These are phyloP conservation scores for Apamea crenata DNA, from an alignment of 2,888 invertebrate species.

Conservation along the genomic window DNA sequence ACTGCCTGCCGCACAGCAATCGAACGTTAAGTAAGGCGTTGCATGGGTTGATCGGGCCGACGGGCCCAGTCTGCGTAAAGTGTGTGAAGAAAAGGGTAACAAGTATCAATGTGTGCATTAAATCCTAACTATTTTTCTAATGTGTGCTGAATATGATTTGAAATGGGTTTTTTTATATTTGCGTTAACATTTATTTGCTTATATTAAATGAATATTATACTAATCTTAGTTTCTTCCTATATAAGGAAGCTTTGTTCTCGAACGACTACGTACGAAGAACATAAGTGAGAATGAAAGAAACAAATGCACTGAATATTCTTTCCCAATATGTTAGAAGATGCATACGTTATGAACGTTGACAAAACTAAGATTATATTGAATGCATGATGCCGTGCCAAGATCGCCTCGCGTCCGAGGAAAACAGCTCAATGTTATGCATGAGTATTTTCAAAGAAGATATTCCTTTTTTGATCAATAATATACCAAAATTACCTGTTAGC, in stretches of 20 bases:
- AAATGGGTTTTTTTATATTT: too few relatives aligned
- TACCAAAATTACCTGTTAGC: neutral
- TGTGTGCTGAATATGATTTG: too few relatives aligned
- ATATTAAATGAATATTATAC: too few relatives aligned
- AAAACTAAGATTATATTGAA: slow-evolving; percentile 45
- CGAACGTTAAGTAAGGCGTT: too few relatives aligned
- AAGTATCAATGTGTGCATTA: too few relatives aligned
- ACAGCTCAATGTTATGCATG: slow-evolving; percentile 21
- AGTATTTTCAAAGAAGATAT: slow-evolving; percentile 24
- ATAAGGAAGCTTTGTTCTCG: neutral
- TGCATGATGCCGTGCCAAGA: slow-evolving; percentile 65
- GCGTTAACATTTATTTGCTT: too few relatives aligned
- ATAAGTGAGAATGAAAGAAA: neutral
- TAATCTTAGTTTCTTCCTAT: too few relatives aligned
- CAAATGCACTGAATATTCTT: slow-evolving; percentile 1
- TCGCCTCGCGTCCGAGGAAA: slow-evolving; percentile 54
- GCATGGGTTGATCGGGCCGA: too few relatives aligned
- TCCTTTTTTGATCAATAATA: neutral
- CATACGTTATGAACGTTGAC: slow-evolving; percentile 29
- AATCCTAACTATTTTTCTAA: too few relatives aligned
- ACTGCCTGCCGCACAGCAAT: too few relatives aligned
- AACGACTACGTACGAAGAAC: neutral
- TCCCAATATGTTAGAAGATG: slow-evolving; percentile 1
- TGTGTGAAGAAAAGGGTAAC: too few relatives aligned
- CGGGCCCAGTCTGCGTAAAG: too few relatives aligned